phyloP scores from a whole-genome alignment of 2,113 vertebrate species.

The Grantiella picta region DNA sequence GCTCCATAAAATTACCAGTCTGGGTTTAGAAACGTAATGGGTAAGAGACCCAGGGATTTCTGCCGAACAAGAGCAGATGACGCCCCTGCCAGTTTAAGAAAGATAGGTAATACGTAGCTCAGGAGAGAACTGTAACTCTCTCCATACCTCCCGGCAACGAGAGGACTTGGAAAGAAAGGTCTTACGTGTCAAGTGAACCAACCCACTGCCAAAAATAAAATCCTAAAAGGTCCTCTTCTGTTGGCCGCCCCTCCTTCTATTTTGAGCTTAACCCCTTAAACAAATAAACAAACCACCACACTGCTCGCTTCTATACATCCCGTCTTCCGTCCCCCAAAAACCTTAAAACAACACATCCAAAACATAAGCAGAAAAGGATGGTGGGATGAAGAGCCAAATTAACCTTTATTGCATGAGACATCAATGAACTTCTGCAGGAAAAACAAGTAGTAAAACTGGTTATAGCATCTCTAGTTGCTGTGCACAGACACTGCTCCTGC shows the following conservation, averaged over 20 bases:
- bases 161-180: not conserved
- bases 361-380: not conserved
- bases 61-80: not conserved
- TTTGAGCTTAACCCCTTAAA: not conserved
- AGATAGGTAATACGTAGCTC: not conserved
- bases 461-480: not conserved
- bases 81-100: not conserved
- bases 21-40: not conserved
- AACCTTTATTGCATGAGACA: not conserved
- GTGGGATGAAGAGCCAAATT: not conserved
- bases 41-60: not conserved
- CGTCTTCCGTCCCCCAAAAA: fast-evolving
- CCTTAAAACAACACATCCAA: not conserved
- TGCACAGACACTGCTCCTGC: not conserved
- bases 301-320: not conserved
- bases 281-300: not conserved
- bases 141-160: not conserved
- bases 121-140: not conserved
- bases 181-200: not conserved
- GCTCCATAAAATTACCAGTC: not conserved
- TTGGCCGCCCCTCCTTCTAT: not conserved
- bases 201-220: not conserved
- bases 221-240: not conserved
- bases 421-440: not conserved
- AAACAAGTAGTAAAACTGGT: not conserved